Evolutionary conservation across 2,113 vertebrate species (phyloP).

Genomic region (Heliornis fulica): DNA sequence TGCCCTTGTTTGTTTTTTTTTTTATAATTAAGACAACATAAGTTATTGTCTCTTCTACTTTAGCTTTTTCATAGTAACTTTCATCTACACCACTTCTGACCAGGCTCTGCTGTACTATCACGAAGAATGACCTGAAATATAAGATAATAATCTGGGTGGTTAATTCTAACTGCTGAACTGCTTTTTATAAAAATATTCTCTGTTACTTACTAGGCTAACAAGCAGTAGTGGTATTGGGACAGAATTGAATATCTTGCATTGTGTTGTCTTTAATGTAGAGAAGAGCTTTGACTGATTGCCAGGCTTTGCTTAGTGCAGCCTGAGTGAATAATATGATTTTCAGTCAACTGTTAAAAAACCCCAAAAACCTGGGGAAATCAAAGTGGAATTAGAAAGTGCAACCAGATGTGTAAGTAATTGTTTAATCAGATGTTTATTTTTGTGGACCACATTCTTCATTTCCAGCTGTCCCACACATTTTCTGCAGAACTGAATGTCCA

Average conservation of each 20-base stretch:
- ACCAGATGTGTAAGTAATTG: accelerated
- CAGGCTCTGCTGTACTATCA: background rate
- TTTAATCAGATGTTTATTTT: background rate
- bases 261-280: background rate
- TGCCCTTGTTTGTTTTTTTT: too few relatives aligned
- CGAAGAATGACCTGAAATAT: background rate
- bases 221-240: accelerated
- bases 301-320: background rate
- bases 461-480: background rate
- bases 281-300: background rate
- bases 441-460: background rate
- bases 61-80: background rate
- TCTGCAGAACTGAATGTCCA: background rate
- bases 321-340: background rate
- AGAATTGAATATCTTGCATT: background rate
- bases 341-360: background rate
- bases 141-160: background rate
- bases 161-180: background rate
- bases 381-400: background rate
- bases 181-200: background rate
- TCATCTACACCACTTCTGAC: background rate
- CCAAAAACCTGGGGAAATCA: background rate
- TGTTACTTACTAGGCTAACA: background rate
- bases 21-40: background rate
- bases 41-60: background rate